A percentile compares a stretch with the other conserved stretches of the same genome.
These are phyloP conservation scores for Ophiothrix spiculata DNA, from an alignment of 35 echinoderm and acorn worm species.

Conservation along the genomic window DNA sequence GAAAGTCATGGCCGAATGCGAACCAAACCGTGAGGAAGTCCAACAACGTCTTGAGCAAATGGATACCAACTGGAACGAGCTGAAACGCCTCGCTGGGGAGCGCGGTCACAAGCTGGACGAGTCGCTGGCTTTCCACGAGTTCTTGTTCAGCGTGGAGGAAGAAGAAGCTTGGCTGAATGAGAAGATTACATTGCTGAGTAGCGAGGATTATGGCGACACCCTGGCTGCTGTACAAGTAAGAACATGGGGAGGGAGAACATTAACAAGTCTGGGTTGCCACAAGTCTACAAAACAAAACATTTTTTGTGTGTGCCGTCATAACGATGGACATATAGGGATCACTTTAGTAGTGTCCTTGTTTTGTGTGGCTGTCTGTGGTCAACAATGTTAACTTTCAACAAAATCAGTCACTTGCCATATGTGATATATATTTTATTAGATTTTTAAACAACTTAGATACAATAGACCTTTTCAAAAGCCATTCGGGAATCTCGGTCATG, in stretches of 20 bases:
- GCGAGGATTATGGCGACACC: slow-evolving; percentile 98
- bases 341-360: too few relatives aligned
- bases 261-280: too few relatives aligned
- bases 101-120: slow-evolving; percentile 66
- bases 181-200: slow-evolving; percentile 86
- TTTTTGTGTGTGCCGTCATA: too few relatives aligned
- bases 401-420: too few relatives aligned
- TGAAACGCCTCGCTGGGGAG: slow-evolving; percentile 61
- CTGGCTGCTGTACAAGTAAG: slow-evolving; percentile 87
- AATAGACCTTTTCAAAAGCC: slow-evolving; percentile 59
- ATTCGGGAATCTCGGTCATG: slow-evolving; percentile 69
- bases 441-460: too few relatives aligned
- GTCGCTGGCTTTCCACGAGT: slow-evolving; percentile 92
- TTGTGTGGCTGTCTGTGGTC: too few relatives aligned
- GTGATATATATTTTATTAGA: too few relatives aligned
- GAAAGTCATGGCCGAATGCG: slow-evolving; percentile 69
- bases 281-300: too few relatives aligned
- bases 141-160: slow-evolving; percentile 83
- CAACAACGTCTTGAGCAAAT: slow-evolving; percentile 89
- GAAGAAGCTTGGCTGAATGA: slow-evolving; percentile 99
- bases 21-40: slow-evolving; percentile 65
- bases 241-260: slow-evolving; percentile 39
- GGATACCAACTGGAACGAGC: slow-evolving; percentile 84
- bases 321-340: too few relatives aligned
- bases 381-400: too few relatives aligned